These are phyloP conservation scores for Electrophaes corylata DNA, from an alignment of 2,888 invertebrate genomes.

Conservation along the genomic window DNA sequence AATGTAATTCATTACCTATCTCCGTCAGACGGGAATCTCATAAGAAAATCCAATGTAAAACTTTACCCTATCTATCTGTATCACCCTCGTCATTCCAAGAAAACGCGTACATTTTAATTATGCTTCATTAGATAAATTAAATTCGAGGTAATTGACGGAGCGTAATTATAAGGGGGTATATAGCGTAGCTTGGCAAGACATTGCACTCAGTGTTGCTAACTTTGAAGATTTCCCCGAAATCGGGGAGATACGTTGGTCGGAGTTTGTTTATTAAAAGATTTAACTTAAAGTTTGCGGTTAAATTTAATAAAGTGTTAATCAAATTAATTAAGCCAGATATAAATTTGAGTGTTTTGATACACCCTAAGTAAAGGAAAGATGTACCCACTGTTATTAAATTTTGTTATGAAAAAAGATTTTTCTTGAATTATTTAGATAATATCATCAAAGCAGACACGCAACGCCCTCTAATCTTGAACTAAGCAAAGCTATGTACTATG, in stretches of 20 bases:
- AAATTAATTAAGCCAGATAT: slow-evolving; percentile 50
- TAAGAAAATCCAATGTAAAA: slow-evolving; percentile 43
- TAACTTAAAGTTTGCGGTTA: slow-evolving; percentile 47
- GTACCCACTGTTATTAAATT: neutral
- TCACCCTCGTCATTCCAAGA: slow-evolving; percentile 59
- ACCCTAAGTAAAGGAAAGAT: neutral
- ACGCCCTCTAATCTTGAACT: too few relatives aligned
- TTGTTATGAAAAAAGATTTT: neutral
- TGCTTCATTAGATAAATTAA: slow-evolving; percentile 83
- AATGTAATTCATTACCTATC: slow-evolving; percentile 37
- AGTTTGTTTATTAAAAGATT: slow-evolving; percentile 62
- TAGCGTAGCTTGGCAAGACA: slow-evolving; percentile 53
- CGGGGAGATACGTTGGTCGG: slow-evolving; percentile 31
- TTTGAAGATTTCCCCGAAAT: slow-evolving; percentile 49
- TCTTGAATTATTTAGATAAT: too few relatives aligned
- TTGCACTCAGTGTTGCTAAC: slow-evolving; percentile 59
- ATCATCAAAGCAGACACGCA: too few relatives aligned
- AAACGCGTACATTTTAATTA: slow-evolving; percentile 82
- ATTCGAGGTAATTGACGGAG: slow-evolving; percentile 79
- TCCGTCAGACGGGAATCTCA: slow-evolving; percentile 25
- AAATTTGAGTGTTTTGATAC: slow-evolving; percentile 34
- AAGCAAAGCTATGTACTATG: too few relatives aligned
- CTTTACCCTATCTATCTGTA: slow-evolving; percentile 49
- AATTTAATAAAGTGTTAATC: slow-evolving; percentile 60
- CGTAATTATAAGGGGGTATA: slow-evolving; percentile 66